Evolutionary conservation across 2,797 vertebrate species (phyloP), one percentile per base, ranked within the genome.

Genomic region (Smutsia gigantea): DNA sequence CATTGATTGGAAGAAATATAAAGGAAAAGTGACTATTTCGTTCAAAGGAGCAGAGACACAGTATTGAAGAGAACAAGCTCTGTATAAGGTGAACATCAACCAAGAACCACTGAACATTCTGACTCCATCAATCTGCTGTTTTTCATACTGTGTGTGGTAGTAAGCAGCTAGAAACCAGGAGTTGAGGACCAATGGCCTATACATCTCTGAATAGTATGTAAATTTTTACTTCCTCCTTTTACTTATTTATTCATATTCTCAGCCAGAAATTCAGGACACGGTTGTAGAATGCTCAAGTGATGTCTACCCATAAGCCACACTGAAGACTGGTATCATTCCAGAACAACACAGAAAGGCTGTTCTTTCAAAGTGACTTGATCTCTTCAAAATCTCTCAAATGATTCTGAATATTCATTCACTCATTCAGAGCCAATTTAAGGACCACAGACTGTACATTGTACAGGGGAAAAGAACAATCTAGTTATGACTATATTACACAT

Each of bases 11-110:
- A 19, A 90, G 61, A 93, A 71, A 57, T 34, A 61, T 14, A 86
- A 83, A 85, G 19, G 59, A 92, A 97, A 94, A 86, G 6, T 23
- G 34, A 53, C 37, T 71, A 51, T 53, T 96, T 85, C 42, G 29
- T 81, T 96, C 59, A 79, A 91, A 96, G 37, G 21, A 12, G 21
- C 23, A 94, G 25, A 87, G 42, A 77, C 79, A 5, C 53, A 53
- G 37, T 31, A 82, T 0, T 39, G 19, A 90, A 88, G 15, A 94
- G 51, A 94, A 94, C 2, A 15, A 34, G 27, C 61, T 93, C 61
- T 49, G 19, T 23, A 25, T 6, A 66, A 82, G n/a, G 29, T 49
- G 5, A 39, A 59, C 31, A 55, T 42, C 71, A 88, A 57, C 7
- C 31, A 61, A 90, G 49, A 96, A 69, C 53, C 53, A 88, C 53